phyloP scores from a whole-genome alignment of 2,797 vertebrate species.

The Bradypodion ventrale region DNA sequence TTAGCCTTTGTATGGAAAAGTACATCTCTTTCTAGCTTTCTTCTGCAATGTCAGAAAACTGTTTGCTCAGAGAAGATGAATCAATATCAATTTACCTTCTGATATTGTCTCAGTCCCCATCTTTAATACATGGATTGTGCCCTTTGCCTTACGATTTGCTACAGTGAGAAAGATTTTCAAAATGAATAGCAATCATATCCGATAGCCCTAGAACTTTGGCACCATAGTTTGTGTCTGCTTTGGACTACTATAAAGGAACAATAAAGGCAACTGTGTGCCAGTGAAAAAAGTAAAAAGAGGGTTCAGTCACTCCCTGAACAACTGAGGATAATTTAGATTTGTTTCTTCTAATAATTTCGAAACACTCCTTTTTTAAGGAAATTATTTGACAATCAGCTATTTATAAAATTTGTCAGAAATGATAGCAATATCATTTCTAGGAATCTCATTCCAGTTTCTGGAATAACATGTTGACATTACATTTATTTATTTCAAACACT shows the following conservation, averaged over 20 bases:
- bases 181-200: constrained; percentile 52
- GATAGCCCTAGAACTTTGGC: constrained; percentile 38
- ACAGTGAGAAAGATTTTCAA: constrained; percentile 53
- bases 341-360: constrained; percentile 40
- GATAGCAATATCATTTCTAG: constrained; percentile 29
- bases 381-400: constrained; percentile 31
- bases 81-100: constrained; percentile 62
- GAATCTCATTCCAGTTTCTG: constrained; percentile 3
- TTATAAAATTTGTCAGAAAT: constrained; percentile 41
- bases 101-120: constrained; percentile 42
- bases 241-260: constrained; percentile 47
- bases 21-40: constrained; percentile 30
- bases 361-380: constrained; percentile 40
- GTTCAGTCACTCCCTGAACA: constrained; percentile 14
- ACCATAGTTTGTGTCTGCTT: constrained; percentile 45
- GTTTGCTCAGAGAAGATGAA: constrained; percentile 53
- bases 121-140: constrained; percentile 61
- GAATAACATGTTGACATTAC: neutral
- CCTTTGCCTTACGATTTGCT: constrained; percentile 48
- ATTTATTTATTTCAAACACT: neutral
- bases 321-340: neutral
- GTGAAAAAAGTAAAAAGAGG: constrained; percentile 24
- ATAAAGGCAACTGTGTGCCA: constrained; percentile 3
- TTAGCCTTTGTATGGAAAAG: constrained; percentile 50
- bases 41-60: constrained; percentile 50